Percentiles rank a stretch among this genome's conserved stretches.
These are phyloP conservation scores for Melanotaenia pygmaea DNA, from an alignment of 2,797 vertebrate genomes.

Conservation along the genomic window DNA sequence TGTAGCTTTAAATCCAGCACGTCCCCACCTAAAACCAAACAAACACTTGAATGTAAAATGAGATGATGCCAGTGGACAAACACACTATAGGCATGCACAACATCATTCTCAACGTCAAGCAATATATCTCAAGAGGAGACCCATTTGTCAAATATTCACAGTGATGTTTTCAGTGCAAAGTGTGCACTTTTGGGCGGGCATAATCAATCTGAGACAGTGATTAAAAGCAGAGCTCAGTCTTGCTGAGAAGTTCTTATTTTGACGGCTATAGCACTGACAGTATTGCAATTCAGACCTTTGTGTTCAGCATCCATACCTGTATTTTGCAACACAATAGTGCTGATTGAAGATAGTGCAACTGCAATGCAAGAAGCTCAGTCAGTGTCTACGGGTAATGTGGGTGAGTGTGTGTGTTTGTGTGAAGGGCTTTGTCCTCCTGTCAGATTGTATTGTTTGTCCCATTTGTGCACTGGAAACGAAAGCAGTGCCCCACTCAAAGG, in stretches of 20 bases:
- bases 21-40: constrained; percentile 21
- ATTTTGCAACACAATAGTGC: constrained; percentile 68
- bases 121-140: constrained; percentile 55
- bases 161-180: constrained; percentile 75
- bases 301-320: constrained; percentile 66
- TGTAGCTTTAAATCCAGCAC: constrained; percentile 32
- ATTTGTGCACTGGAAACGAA: constrained; percentile 24
- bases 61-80: constrained; percentile 33
- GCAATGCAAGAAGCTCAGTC: constrained; percentile 33
- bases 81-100: constrained; percentile 13
- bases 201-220: constrained; percentile 77
- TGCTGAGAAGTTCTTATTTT: constrained; percentile 74
- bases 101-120: constrained; percentile 45
- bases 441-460: constrained; percentile 37
- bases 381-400: constrained; percentile 15
- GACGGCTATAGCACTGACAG: constrained; percentile 61
- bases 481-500: constrained; percentile 18
- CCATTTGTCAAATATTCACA: constrained; percentile 80
- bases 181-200: constrained; percentile 66
- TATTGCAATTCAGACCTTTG: constrained; percentile 62
- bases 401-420: constrained; percentile 1
- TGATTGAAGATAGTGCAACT: constrained; percentile 75
- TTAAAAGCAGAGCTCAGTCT: constrained; percentile 71
- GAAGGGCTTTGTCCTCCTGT: constrained; percentile 38
- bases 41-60: constrained; percentile 14